Evolutionary conservation across 2,113 vertebrate species (phyloP).

Genomic region (Fregata magnificens): DNA sequence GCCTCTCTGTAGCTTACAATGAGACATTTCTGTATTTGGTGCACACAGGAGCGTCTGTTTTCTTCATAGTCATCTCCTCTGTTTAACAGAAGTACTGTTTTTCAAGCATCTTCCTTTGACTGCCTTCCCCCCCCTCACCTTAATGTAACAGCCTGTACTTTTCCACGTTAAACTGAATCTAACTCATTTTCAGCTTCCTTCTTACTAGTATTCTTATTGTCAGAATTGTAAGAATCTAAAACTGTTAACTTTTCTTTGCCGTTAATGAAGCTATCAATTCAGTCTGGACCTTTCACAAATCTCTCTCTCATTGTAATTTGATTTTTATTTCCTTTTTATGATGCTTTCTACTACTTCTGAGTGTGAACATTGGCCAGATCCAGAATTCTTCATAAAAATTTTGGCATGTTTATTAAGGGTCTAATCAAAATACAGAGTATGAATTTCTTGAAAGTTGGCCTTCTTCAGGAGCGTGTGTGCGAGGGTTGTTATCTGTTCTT

Average conservation of each 20-base stretch:
- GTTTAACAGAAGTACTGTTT: background rate
- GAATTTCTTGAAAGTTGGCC: background rate
- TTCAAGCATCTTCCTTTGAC: background rate
- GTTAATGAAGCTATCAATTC: conserved; percentile 15
- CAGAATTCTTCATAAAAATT: background rate
- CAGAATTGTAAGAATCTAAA: background rate
- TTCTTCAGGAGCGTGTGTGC: background rate
- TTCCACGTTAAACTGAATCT: background rate
- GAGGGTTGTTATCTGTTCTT: background rate
- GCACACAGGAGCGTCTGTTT: background rate
- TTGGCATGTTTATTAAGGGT: background rate
- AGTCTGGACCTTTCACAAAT: background rate
- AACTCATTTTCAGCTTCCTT: background rate
- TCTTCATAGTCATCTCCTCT: background rate
- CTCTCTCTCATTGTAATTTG: background rate
- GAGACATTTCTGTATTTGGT: background rate
- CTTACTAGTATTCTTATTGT: background rate
- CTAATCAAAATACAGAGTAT: background rate
- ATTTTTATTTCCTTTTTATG: conserved; percentile 13
- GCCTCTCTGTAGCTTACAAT: background rate
- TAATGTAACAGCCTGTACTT: background rate
- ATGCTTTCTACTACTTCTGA: background rate
- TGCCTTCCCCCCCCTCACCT: background rate
- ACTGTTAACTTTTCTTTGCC: background rate
- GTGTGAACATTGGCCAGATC: background rate